Base-by-base conservation (phyloP, 2,888 invertebrate species). In the Laothoe populi region DNA sequence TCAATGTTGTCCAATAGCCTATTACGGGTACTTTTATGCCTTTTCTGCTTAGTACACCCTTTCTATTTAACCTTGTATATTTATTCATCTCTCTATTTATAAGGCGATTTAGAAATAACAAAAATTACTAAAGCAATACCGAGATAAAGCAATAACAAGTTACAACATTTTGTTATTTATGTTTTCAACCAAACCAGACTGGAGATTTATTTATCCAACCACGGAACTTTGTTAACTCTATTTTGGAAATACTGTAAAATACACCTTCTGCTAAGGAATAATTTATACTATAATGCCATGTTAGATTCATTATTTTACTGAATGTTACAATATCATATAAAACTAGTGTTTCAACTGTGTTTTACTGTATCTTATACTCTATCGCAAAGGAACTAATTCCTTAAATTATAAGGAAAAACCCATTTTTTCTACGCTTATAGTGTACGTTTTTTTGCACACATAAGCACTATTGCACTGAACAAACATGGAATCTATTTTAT, bases 111-210 rank as follows among this genome's bases (percentile, higher is more conserved):
- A 35, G 35, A 11, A 53, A 53, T 53, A 53, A 53, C 11, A 53
- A 19, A 53, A 49, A 16, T 35, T 7, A 10, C n/a, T 53, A 35
- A 53, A 53, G 24, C 24, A 48, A 48, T 48, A n/a, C 7, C n/a
- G 13, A 48, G 53, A 35, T 31, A 35, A 53, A 53, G 53, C 24
- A 13, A 26, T 19, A 53, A 19, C 35, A 53, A 53, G 35, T 31
- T 35, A 31, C 7, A 19, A 53, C 35, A 35, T 35, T 35, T 53
- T 53, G 31, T 19, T 49, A 31, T 53, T 53, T 35, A 53, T 35
- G 31, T 31, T 31, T 53, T 35, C 53, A 11, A 10, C 31, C 11
- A 35, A 35, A 38, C 5, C 31, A 48, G 46, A 8, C 16, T 11
- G 8, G 44, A 19, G 31, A 53, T 53, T 53, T 53, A 53, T 53